These are phyloP conservation scores for Cheirogaleus medius DNA, from an alignment of 2,113 vertebrate genomes.

Conservation along the genomic window DNA sequence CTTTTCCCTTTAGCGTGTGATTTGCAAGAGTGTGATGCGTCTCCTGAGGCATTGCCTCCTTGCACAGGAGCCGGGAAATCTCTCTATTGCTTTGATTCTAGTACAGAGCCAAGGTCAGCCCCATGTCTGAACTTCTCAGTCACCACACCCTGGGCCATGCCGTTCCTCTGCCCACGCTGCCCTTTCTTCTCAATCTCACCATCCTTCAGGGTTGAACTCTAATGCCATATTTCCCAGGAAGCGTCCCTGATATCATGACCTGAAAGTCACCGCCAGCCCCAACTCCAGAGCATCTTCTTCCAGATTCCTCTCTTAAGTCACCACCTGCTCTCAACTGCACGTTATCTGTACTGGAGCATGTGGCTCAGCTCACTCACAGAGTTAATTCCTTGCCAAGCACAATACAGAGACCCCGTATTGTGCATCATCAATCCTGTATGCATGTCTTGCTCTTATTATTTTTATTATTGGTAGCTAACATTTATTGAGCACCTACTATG, in stretches of 20 bases:
- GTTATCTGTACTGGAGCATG: rapidly evolving
- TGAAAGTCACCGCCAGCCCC: not conserved
- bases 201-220: not conserved
- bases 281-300: too few species aligned
- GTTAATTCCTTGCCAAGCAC: too few species aligned
- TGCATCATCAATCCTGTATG: too few species aligned
- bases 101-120: not conserved
- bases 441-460: too few species aligned
- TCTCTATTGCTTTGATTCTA: not conserved
- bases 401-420: too few species aligned
- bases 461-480: not conserved
- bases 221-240: rapidly evolving
- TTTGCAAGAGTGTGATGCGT: not conserved
- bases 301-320: not conserved
- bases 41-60: not conserved
- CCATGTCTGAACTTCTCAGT: rapidly evolving
- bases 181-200: not conserved
- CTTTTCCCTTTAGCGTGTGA: not conserved
- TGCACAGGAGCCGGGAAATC: rapidly evolving
- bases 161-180: rapidly evolving
- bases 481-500: not conserved
- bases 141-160: rapidly evolving
- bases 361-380: too few species aligned
- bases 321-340: rapidly evolving
- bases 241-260: not conserved